Evolutionary conservation across 2,888 invertebrate genomes (phyloP).

Genomic region (Drosophila vallismaia): DNA sequence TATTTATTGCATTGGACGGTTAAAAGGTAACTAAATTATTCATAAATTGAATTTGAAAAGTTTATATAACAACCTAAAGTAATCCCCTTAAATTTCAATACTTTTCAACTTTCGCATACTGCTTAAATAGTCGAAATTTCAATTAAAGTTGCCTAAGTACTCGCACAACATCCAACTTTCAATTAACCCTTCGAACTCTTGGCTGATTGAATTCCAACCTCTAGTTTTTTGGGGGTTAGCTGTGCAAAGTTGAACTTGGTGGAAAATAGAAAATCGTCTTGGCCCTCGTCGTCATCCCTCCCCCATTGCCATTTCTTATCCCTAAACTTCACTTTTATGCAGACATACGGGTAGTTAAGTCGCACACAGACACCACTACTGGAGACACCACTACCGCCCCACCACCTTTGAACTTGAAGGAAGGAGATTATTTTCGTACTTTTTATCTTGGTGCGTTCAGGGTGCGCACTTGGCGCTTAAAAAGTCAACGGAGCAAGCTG

Average conservation of each 20-base stretch:
- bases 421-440: slow-evolving; percentile 45
- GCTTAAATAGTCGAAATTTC: slow-evolving; percentile 17
- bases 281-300: background rate
- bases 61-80: background rate
- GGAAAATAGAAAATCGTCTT: slow-evolving; percentile 10
- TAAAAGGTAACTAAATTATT: background rate
- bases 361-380: slow-evolving; percentile 13
- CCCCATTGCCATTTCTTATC: slow-evolving; percentile 14
- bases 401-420: slow-evolving; percentile 13
- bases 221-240: slow-evolving; percentile 21
- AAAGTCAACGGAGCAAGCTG: slow-evolving; percentile 51
- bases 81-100: background rate
- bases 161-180: slow-evolving; percentile 27
- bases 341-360: slow-evolving; percentile 48
- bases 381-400: background rate
- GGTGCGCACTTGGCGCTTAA: slow-evolving; percentile 46
- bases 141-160: slow-evolving; percentile 33
- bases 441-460: slow-evolving; percentile 52
- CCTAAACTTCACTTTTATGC: slow-evolving; percentile 44
- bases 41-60: too few species aligned
- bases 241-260: slow-evolving; percentile 37
- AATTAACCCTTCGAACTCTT: slow-evolving; percentile 42
- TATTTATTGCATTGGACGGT: background rate
- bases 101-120: slow-evolving; percentile 3
- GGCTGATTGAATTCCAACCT: slow-evolving; percentile 43